Evolutionary conservation across 1,140 invertebrate species (phyloP).

Genomic region (Neomicropteryx cornuta): DNA sequence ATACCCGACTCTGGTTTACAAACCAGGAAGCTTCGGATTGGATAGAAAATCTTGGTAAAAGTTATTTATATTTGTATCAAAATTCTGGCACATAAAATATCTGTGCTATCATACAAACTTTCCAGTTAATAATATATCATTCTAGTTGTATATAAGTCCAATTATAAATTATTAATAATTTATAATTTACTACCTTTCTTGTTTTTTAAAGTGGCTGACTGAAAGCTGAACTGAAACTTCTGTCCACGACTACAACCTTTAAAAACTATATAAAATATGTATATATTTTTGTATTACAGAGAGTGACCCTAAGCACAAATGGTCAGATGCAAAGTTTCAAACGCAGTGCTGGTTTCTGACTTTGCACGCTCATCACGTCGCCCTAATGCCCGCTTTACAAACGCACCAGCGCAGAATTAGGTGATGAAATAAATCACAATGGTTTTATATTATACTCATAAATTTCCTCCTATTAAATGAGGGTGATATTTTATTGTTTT

Average conservation of each 20-base stretch:
- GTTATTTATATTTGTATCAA: slow-evolving; percentile 6
- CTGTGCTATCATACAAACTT: background rate
- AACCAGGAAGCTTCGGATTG: slow-evolving; percentile 71
- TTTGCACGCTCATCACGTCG: slow-evolving; percentile 84
- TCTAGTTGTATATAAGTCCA: background rate
- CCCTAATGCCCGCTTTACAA: slow-evolving; percentile 76
- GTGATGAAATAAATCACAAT: slow-evolving; percentile 20
- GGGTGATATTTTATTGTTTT: background rate
- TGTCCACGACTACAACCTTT: background rate
- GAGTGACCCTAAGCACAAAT: slow-evolving; percentile 41
- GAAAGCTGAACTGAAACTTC: background rate
- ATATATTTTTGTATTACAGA: slow-evolving; percentile 21
- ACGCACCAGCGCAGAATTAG: slow-evolving; percentile 69
- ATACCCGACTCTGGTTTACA: slow-evolving; percentile 75
- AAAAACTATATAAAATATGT: background rate
- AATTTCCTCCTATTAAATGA: background rate
- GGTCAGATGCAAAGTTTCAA: slow-evolving; percentile 79
- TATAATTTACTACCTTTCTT: slow-evolving; percentile 2
- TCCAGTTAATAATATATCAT: too few relatives aligned
- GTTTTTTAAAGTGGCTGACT: background rate
- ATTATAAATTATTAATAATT: background rate
- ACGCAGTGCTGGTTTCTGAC: slow-evolving; percentile 97
- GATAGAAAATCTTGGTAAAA: slow-evolving; percentile 54
- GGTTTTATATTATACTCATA: too few relatives aligned
- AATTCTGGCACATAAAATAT: slow-evolving; percentile 3